Percentiles rank a stretch among this genome's conserved stretches.
phyloP scores from a whole-genome alignment of 2,113 vertebrate species.

The Typhlomys cinereus region DNA sequence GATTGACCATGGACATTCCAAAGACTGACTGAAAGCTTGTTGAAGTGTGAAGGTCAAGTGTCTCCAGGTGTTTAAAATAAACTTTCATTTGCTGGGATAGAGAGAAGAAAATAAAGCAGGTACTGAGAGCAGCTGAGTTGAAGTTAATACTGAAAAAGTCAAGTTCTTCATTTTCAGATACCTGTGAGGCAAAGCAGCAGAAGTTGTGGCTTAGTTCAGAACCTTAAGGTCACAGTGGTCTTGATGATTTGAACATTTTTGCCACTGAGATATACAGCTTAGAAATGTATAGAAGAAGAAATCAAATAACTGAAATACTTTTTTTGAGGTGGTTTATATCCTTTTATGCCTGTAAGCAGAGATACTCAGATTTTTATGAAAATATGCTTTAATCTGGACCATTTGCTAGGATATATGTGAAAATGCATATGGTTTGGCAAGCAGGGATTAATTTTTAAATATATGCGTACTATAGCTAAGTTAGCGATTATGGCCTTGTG shows the following conservation, averaged over 20 bases:
- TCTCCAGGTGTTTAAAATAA: background rate
- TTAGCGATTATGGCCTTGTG: background rate
- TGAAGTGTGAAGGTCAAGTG: background rate
- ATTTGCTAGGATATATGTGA: background rate
- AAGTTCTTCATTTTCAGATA: background rate
- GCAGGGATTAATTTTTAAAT: background rate
- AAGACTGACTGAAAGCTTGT: background rate
- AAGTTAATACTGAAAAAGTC: background rate
- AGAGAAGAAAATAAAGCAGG: constrained; percentile 9
- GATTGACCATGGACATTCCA: background rate
- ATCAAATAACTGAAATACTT: background rate
- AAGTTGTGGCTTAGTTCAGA: background rate
- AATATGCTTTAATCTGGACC: constrained; percentile 12
- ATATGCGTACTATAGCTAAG: constrained; percentile 1
- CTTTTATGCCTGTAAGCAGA: background rate
- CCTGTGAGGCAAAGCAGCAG: background rate
- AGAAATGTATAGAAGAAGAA: background rate
- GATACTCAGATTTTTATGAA: constrained; percentile 24
- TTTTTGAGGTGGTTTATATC: background rate
- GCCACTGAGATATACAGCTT: background rate
- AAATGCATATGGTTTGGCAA: background rate
- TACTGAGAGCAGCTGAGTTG: background rate
- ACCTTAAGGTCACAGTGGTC: background rate
- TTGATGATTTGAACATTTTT: background rate
- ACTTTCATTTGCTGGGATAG: background rate